phyloP scores from a whole-genome alignment of 2,888 invertebrate genomes.

The Octodonta nipae region DNA sequence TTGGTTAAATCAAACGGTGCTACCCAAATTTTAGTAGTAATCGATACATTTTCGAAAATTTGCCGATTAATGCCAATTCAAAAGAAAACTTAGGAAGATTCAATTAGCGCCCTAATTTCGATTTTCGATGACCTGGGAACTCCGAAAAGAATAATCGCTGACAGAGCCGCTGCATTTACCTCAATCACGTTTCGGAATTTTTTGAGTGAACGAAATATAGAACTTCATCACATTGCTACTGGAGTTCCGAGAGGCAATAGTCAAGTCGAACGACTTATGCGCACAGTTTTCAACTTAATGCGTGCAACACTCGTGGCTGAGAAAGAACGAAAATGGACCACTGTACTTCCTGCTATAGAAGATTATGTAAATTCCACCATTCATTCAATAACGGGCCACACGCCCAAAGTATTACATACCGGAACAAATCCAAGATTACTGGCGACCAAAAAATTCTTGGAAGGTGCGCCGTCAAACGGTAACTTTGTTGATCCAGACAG shows the following conservation, averaged over 20 bases:
- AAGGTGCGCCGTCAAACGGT: constrained; percentile 7
- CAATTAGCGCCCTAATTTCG: constrained; percentile 9
- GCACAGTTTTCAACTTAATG: constrained; percentile 11
- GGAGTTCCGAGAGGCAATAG: constrained; percentile 11
- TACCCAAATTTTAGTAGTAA: constrained; percentile 12
- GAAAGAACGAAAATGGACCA: constrained; percentile 7
- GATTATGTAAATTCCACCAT: constrained; percentile 9
- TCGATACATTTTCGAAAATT: constrained; percentile 16
- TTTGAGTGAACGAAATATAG: constrained; percentile 2
- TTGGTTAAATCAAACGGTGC: constrained; percentile 8
- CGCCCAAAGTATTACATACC: constrained; percentile 10
- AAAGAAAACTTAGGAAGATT: constrained; percentile 12
- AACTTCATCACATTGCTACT: constrained; percentile 8
- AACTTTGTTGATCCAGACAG: constrained; percentile 11
- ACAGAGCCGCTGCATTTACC: constrained; percentile 10
- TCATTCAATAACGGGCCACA: constrained; percentile 8
- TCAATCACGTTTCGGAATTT: constrained; percentile 10
- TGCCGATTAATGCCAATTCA: constrained; percentile 10
- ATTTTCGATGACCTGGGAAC: constrained; percentile 10
- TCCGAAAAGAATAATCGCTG: constrained; percentile 9
- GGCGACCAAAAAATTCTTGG: constrained; percentile 11
- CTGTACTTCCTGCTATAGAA: constrained; percentile 3
- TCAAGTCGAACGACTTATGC: constrained; percentile 12
- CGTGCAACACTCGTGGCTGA: constrained; percentile 7
- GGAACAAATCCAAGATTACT: constrained; percentile 13